Conservation (phyloP, 2,113 vertebrate species). For the Tiliqua scincoides region DNA sequence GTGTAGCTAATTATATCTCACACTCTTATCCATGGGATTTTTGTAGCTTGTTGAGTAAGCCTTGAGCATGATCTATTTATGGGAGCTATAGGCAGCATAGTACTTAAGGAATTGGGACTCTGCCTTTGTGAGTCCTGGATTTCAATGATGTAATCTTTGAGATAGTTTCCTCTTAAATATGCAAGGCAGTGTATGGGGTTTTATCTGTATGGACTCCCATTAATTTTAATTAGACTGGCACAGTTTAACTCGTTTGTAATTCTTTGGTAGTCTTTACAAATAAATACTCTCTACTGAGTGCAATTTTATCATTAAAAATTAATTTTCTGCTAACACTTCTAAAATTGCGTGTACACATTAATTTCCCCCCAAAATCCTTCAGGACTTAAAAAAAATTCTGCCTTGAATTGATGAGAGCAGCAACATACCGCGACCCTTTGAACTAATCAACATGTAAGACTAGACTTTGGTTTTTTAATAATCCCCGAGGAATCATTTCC, state of each 20-base stretch:
- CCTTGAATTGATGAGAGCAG: slow-evolving; percentile 13
- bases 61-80: not conserved
- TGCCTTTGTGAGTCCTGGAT: not conserved
- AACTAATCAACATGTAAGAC: slow-evolving; percentile 24
- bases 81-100: not conserved
- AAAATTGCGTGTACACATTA: slow-evolving; percentile 25
- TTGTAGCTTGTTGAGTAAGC: not conserved
- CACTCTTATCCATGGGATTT: not conserved
- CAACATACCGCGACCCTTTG: not conserved
- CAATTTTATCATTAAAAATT: slow-evolving; percentile 40
- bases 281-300: slow-evolving; percentile 5
- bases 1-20: not conserved
- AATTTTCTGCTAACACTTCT: slow-evolving; percentile 35
- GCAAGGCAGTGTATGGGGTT: not conserved
- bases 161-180: slow-evolving; percentile 12
- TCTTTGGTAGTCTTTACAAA: slow-evolving; percentile 7
- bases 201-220: slow-evolving; percentile 21
- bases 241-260: slow-evolving; percentile 26
- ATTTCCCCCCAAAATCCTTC: slow-evolving; percentile 20
- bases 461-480: not conserved
- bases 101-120: not conserved
- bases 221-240: slow-evolving; percentile 29
- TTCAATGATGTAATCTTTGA: slow-evolving; percentile 17
- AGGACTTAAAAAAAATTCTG: slow-evolving; percentile 37
- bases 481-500: slow-evolving; percentile 1